phyloP scores from a whole-genome alignment of 2,888 invertebrate genomes.

The Apoda limacodes region DNA sequence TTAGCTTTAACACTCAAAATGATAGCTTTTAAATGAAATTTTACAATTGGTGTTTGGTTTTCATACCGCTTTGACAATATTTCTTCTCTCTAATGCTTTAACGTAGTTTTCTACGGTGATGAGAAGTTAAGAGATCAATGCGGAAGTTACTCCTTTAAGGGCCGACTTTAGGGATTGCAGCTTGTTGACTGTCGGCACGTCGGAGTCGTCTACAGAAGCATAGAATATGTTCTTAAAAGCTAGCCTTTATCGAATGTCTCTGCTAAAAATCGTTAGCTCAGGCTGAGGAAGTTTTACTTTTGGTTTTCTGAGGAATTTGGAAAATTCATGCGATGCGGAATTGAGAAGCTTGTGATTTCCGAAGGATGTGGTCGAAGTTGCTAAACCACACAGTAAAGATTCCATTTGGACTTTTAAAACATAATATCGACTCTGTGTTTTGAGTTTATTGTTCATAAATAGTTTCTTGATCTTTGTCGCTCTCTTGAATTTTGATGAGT shows the following conservation, averaged over 20 bases:
- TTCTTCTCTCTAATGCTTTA: neutral
- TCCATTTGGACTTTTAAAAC: no score
- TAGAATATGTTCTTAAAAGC: neutral
- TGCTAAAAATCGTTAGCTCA: neutral
- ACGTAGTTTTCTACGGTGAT: neutral
- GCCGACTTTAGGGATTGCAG: neutral
- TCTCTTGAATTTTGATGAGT: no score
- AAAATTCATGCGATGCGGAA: no score
- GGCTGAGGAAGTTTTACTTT: no score
- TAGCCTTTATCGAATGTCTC: neutral
- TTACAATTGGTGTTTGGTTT: conserved; percentile 4
- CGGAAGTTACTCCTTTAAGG: neutral
- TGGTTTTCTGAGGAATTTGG: no score
- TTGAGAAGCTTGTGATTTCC: no score
- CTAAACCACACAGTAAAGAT: no score
- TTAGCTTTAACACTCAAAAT: neutral
- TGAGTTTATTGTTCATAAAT: neutral
- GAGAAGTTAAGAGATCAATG: neutral
- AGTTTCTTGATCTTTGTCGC: neutral
- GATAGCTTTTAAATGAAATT: conserved; percentile 1
- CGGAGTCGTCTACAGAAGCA: neutral
- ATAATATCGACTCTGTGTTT: no score
- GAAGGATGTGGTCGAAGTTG: no score
- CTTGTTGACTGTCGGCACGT: neutral
- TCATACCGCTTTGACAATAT: conserved; percentile 2